Evolutionary conservation across 2,888 invertebrate genomes (phyloP), one percentile per base, ranked within the genome.

Genomic region (Hemicrepidius hirtus): DNA sequence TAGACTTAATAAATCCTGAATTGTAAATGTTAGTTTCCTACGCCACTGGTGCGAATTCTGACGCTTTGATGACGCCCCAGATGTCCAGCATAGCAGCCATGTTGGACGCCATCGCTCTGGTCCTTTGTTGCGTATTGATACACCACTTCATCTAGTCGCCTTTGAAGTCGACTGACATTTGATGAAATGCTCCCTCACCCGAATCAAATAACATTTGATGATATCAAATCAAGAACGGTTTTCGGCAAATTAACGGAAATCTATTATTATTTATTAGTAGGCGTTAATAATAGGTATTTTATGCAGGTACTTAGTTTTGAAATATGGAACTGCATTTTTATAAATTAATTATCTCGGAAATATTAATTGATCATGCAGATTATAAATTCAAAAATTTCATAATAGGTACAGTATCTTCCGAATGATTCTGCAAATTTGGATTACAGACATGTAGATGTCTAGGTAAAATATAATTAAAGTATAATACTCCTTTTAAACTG

Each of bases 31-130:
- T n/a, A 1, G 40, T 40, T n/a, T 9, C 1, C 46, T 46, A 59
- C 71, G 73, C 71, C 75, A 71, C 73, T 74, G 73, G 62, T 37
- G 73, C 46, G 53, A 65, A 65, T 63, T 71, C 55, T 62, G 50
- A 63, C 72, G 72, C 68, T 70, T 28, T 35, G 68, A 63, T 77
- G 83, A 82, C 84, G 82, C 84, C 84, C 83, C 76, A 80, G 83
- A 83, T 84, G 84, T 84, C 84, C 82, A 80, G 75, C 74, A 67
- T 80, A 81, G 83, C 80, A 83, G 85, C 85, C 85, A 85, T 85
- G 79, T 85, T 85, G 84, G 84, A 83, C 85, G 85, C 85, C 85
- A 84, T 84, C 80, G 80, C 81, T 72, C 75, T 24, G 24, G 78
- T 77, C 78, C 80, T 82, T 83, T 82, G 81, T 81, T 77, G 73